Evolutionary conservation across 2,113 vertebrate species (phyloP), one percentile per base, ranked within the genome.

Genomic region (Bambusicola thoracicus): DNA sequence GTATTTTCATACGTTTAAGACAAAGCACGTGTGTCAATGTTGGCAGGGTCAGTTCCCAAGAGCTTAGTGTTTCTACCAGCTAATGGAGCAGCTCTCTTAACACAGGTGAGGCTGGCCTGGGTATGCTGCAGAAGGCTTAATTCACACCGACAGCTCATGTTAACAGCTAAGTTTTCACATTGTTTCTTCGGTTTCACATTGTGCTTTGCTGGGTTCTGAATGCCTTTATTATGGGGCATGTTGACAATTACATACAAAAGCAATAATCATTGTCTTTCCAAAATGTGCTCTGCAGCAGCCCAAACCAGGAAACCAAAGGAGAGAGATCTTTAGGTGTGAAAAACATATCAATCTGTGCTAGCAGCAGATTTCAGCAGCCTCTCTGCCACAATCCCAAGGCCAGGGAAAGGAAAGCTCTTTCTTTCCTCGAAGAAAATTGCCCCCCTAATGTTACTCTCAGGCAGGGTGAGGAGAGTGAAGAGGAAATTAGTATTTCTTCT

Each of bases 401-500:
- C 61, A 76, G 76, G 69, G 78, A 74, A 78, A 82, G 51, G 53
- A 83, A 53, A 66, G 62, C 58, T 95, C 34, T 85, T 82, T 86
- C 24, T 89, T 92, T 79, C 20, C 53, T 67, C 27, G 32, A 61
- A 91, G 92, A 89, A 93, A 93, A 94, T 91, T 90, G 63, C 29
- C 62, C 77, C 51, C 51, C 66, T 89, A 91, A 79, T 34, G 68
- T 85, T 81, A 66, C 62, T 81, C 32, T 25, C 46, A 91, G 70
- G 40, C 49, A 72, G 73, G 40, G 46, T 61, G 91, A 81, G 53
- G 27, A 85, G 30, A 87, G 38, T 15, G 69, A 84, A 88, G 69
- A 76, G 76, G 69, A 95, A 96, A 95, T 92, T 22, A 88, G 53
- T 90, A 34, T 92, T 94, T 78, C 82, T 90, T 78, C 81, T 80